Conservation (phyloP, 2,113 vertebrate species). For the Pantherophis guttatus region DNA sequence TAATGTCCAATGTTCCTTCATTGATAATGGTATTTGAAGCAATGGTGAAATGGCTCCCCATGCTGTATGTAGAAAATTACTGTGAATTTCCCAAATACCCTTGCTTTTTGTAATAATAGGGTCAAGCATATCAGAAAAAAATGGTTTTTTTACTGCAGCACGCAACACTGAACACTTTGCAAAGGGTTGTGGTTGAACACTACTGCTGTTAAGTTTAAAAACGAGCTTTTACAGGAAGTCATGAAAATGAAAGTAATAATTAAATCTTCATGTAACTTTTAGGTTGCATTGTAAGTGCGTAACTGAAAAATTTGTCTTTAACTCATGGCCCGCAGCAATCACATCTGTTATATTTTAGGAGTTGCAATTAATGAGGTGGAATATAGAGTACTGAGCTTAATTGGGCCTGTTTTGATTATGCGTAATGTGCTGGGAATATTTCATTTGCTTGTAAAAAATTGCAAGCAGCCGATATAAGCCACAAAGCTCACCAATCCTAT, state of each 20-base stretch:
- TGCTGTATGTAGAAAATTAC: background rate
- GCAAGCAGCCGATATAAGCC: conserved; percentile 66
- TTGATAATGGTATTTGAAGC: background rate
- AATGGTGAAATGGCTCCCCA: background rate
- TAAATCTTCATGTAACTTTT: conserved; percentile 76
- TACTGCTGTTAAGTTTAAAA: conserved; percentile 69
- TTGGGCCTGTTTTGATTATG: conserved; percentile 84
- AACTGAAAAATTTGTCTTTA: conserved; percentile 75
- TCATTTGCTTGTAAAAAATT: conserved; percentile 75
- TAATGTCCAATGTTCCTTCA: background rate
- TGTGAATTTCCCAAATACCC: background rate
- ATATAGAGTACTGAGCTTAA: conserved; percentile 79
- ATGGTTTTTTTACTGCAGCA: conserved; percentile 27
- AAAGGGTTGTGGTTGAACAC: conserved; percentile 50
- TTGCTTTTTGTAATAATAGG: conserved; percentile 9
- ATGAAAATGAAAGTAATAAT: conserved; percentile 76
- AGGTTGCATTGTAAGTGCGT: conserved; percentile 73
- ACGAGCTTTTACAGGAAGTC: conserved; percentile 67
- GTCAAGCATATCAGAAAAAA: conserved; percentile 35
- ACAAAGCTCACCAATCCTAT: conserved; percentile 68
- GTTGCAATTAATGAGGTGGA: conserved; percentile 82
- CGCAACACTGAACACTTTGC: conserved; percentile 47
- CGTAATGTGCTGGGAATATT: conserved; percentile 79
- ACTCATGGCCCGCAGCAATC: conserved; percentile 77
- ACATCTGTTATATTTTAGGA: conserved; percentile 83